Percentiles rank a stretch among this genome's conserved stretches.
These are phyloP conservation scores for Typhlichthys eigenmanni DNA, from an alignment of 2,797 vertebrate genomes.

Conservation along the genomic window DNA sequence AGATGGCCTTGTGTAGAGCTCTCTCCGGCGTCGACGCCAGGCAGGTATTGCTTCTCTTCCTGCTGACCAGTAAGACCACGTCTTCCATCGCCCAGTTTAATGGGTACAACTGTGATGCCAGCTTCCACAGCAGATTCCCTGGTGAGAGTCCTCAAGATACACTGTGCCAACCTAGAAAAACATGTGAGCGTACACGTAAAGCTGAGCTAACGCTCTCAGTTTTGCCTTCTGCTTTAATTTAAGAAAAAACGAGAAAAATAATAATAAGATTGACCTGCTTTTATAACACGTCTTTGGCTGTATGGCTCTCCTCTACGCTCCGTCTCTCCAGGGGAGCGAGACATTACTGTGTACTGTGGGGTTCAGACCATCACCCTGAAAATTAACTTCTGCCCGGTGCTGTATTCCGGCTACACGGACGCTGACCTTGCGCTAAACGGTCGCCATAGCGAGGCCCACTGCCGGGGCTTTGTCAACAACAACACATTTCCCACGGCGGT, in stretches of 20 bases:
- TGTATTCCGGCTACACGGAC: constrained; percentile 94
- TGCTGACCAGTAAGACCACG: constrained; percentile 81
- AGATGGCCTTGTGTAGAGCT: constrained; percentile 56
- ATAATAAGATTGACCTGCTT: neutral
- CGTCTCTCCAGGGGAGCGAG: constrained; percentile 82
- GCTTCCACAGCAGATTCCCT: constrained; percentile 95
- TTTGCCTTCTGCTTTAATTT: neutral
- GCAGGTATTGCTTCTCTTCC: constrained; percentile 81
- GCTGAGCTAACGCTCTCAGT: neutral
- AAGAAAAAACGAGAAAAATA: too few species aligned
- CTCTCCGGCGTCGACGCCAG: constrained; percentile 86
- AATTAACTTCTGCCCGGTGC: constrained; percentile 98
- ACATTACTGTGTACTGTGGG: constrained; percentile 95
- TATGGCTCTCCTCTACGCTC: neutral
- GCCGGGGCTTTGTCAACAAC: constrained; percentile 95
- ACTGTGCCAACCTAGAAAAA: too few species aligned
- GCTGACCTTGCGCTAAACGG: constrained; percentile 91
- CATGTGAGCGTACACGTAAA: too few species aligned
- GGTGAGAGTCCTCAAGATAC: constrained; percentile 79
- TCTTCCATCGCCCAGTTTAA: constrained; percentile 90
- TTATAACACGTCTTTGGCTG: neutral
- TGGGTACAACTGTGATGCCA: constrained; percentile 95
- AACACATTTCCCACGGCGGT: constrained; percentile 96
- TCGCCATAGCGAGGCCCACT: constrained; percentile 88
- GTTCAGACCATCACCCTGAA: constrained; percentile 97